A percentile compares a stretch with the other conserved stretches of the same genome.
Conservation (phyloP, 1,140 invertebrate species). For the Episyrphus balteatus region DNA sequence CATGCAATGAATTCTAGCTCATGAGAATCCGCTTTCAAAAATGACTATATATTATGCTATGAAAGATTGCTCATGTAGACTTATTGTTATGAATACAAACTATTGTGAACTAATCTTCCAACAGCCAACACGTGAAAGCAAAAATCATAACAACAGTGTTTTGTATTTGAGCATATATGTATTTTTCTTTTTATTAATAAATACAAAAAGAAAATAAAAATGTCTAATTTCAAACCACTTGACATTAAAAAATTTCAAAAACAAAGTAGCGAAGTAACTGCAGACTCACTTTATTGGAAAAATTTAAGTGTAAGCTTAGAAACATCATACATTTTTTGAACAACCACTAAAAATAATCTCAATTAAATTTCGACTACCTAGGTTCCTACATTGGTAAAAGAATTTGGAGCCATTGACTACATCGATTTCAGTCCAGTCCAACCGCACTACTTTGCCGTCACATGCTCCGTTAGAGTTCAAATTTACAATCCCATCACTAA, state of each 20-base stretch:
- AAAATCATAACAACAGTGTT: too few species aligned
- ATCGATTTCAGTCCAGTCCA: conserved; percentile 80
- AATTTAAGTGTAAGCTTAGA: conserved; percentile 55
- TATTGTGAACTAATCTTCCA: too few species aligned
- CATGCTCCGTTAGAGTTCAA: conserved; percentile 81
- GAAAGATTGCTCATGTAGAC: too few species aligned
- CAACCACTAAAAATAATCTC: conserved; percentile 10
- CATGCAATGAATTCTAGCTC: too few species aligned
- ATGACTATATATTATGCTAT: too few species aligned
- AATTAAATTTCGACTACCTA: conserved; percentile 40
- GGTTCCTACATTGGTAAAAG: conserved; percentile 80
- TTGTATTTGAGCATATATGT: too few species aligned
- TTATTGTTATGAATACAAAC: too few species aligned
- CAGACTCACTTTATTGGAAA: conserved; percentile 77
- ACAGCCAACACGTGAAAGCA: too few species aligned
- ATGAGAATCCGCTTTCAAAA: too few species aligned
- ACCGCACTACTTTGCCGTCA: conserved; percentile 81
- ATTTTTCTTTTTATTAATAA: too few species aligned
- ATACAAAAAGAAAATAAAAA: conserved; percentile 13
- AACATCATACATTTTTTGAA: conserved; percentile 1
- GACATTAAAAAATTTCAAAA: conserved; percentile 61
- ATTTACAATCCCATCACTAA: conserved; percentile 85
- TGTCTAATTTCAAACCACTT: conserved; percentile 57
- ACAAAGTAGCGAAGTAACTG: conserved; percentile 52
- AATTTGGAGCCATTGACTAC: conserved; percentile 83